Conservation (phyloP, 2,888 invertebrate genomes). For the Macropis europaea region DNA sequence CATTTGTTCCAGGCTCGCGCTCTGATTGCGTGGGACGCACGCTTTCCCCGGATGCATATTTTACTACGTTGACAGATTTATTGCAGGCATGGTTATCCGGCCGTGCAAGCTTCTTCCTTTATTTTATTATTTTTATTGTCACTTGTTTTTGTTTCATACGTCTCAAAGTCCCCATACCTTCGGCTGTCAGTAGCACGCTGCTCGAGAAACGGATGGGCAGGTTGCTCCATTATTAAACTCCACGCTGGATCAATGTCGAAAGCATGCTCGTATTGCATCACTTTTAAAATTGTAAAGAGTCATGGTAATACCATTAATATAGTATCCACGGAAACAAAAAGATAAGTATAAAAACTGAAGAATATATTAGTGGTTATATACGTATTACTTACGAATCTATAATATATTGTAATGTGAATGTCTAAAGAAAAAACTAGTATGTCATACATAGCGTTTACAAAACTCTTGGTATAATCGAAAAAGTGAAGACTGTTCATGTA, state of each 20-base stretch:
- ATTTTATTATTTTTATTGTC: constrained; percentile 60
- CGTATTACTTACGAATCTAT: too few species aligned
- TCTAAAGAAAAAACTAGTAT: too few species aligned
- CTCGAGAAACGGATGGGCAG: constrained; percentile 15
- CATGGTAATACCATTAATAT: too few species aligned
- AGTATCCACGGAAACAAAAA: too few species aligned
- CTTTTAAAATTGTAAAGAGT: too few species aligned
- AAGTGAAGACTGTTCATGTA: too few species aligned
- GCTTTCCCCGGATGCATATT: constrained; percentile 72
- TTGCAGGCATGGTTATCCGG: constrained; percentile 69
- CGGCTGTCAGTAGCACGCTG: constrained; percentile 38
- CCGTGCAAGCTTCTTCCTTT: constrained; percentile 67
- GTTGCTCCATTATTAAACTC: constrained; percentile 46
- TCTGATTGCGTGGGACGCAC: constrained; percentile 70
- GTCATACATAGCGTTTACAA: too few species aligned
- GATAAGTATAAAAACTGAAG: too few species aligned
- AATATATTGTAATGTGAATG: too few species aligned
- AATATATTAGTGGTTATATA: too few species aligned
- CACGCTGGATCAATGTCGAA: constrained; percentile 15
- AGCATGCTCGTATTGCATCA: constrained; percentile 1
- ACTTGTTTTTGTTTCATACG: constrained; percentile 37
- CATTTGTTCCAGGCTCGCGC: constrained; percentile 74
- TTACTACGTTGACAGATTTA: constrained; percentile 75
- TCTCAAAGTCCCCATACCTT: constrained; percentile 33
- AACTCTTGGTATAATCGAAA: too few species aligned